These are phyloP conservation scores for Punctoribates punctum DNA, from an alignment of 2,888 invertebrate species.

Conservation along the genomic window DNA sequence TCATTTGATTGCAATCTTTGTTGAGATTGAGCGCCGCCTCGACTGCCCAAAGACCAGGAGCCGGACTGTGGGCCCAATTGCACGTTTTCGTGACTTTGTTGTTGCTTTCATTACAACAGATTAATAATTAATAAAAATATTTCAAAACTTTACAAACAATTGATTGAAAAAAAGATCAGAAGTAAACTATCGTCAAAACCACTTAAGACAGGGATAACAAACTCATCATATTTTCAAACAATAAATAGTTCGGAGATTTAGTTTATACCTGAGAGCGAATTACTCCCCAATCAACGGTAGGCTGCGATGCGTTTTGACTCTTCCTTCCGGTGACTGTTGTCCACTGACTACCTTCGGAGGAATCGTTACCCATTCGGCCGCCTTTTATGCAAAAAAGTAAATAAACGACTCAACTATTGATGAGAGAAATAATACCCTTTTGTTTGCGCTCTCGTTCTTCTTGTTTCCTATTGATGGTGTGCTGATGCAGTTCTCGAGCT, in stretches of 20 bases:
- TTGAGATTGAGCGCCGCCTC: conserved; percentile 38
- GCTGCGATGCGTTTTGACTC: not conserved
- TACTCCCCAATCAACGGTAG: not conserved
- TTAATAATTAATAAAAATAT: not conserved
- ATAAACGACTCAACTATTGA: not conserved
- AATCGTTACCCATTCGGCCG: not conserved
- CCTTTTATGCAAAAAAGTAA: not conserved
- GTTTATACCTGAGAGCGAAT: not conserved
- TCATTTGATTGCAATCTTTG: not conserved
- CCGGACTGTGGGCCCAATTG: not conserved
- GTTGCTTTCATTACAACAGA: not conserved
- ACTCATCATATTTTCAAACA: not conserved
- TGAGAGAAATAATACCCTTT: conserved; percentile 12
- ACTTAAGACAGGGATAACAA: not conserved
- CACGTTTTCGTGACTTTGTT: conserved; percentile 18
- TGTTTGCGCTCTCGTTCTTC: conserved; percentile 7
- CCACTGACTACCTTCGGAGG: conserved; percentile 6
- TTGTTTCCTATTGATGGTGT: not conserved
- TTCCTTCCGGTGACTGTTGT: conserved; percentile 22
- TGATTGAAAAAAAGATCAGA: not conserved
- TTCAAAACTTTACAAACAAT: not conserved
- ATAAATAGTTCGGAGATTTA: not conserved
- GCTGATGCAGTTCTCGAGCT: conserved; percentile 27
- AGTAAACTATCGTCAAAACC: not conserved
- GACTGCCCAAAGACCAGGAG: conserved; percentile 29